Conservation (phyloP, 2,797 vertebrate genomes). For the Falco naumanni region DNA sequence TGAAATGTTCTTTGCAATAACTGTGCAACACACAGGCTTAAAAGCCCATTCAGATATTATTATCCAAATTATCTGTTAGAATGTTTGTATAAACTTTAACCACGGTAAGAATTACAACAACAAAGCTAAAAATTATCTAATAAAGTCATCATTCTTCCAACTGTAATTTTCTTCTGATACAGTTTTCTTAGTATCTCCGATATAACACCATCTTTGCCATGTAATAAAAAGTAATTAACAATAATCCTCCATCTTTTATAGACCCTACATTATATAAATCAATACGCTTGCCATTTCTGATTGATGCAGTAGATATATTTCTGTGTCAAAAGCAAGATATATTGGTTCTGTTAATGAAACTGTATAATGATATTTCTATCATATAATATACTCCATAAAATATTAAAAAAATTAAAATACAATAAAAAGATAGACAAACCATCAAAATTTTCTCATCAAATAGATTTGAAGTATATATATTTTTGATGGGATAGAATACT, state of each 20-base stretch:
- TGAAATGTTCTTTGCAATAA: background rate
- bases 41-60: background rate
- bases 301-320: background rate
- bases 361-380: background rate
- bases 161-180: background rate
- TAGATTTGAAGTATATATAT: background rate
- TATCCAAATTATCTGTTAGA: background rate
- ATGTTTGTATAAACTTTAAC: background rate
- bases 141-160: background rate
- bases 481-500: background rate
- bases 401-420: background rate
- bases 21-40: background rate
- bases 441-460: background rate
- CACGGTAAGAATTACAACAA: background rate
- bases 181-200: background rate
- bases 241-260: background rate
- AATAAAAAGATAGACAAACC: fast-evolving
- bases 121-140: background rate
- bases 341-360: background rate
- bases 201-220: background rate
- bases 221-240: background rate
- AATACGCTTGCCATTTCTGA: background rate
- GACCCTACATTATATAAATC: background rate
- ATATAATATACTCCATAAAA: background rate
- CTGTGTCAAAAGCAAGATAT: background rate